phyloP scores from a whole-genome alignment of 2,888 invertebrate species.

The Sinodicranocentrus sp. region DNA sequence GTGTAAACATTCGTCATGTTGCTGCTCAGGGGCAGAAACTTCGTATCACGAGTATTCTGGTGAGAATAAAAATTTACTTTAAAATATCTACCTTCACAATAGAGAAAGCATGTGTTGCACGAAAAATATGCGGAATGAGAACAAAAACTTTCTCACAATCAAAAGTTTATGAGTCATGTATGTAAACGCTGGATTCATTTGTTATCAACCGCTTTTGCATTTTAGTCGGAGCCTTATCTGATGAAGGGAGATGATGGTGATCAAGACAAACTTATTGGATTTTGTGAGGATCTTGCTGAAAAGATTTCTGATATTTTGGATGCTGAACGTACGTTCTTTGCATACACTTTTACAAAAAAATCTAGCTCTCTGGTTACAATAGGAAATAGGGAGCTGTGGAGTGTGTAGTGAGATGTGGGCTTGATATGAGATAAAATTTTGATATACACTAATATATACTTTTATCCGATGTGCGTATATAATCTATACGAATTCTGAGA shows the following conservation, averaged over 20 bases:
- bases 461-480: too few species aligned
- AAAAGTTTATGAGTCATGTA: too few species aligned
- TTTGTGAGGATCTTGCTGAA: constrained; percentile 94
- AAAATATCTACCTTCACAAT: too few species aligned
- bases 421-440: too few species aligned
- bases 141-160: too few species aligned
- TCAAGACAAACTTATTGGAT: constrained; percentile 90
- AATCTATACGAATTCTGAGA: too few species aligned
- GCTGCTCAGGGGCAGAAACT: constrained; percentile 67
- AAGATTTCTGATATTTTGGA: constrained; percentile 82
- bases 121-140: too few species aligned
- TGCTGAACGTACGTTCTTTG: constrained; percentile 68
- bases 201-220: too few species aligned
- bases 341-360: background rate
- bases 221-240: constrained; percentile 71
- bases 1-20: constrained; percentile 49
- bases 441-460: too few species aligned
- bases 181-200: too few species aligned
- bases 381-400: background rate
- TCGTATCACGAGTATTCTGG: constrained; percentile 71
- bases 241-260: constrained; percentile 72
- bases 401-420: background rate
- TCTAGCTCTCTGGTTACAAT: background rate
- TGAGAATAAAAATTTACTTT: too few species aligned
- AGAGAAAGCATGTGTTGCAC: too few species aligned